Evolutionary conservation across 1,140 invertebrate genomes (phyloP).

Genomic region (Apocrypta bakeri): DNA sequence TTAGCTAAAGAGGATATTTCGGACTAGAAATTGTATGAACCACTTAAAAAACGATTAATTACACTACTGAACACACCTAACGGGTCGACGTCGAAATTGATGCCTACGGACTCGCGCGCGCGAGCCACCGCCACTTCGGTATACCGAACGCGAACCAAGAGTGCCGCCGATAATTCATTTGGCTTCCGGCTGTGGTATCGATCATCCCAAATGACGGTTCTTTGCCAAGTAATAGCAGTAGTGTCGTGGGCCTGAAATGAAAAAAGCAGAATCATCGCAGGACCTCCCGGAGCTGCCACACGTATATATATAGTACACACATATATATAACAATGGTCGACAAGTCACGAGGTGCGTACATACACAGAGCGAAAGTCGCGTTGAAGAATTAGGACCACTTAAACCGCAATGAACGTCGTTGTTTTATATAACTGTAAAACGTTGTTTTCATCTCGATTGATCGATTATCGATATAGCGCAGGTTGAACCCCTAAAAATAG

Average conservation of each 20-base stretch:
- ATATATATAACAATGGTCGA: not conserved
- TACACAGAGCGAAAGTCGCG: constrained; percentile 1
- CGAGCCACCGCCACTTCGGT: too few species aligned
- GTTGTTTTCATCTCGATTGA: not conserved
- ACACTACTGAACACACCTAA: not conserved
- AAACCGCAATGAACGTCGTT: not conserved
- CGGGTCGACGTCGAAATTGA: not conserved
- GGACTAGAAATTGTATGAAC: not conserved
- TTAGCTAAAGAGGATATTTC: not conserved
- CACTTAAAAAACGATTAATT: constrained; percentile 10
- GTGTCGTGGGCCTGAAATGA: not conserved
- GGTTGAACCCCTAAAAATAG: not conserved
- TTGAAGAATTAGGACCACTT: not conserved
- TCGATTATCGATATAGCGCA: too few species aligned
- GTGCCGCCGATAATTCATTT: not conserved
- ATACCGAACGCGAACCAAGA: not conserved
- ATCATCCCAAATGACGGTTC: not conserved
- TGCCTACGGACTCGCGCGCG: not conserved
- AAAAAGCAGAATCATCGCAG: not conserved
- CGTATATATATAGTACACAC: too few species aligned
- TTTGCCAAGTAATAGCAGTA: not conserved
- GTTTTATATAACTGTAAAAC: not conserved
- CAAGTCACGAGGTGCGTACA: not conserved
- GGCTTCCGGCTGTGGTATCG: not conserved
- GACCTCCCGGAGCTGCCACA: not conserved